Base-by-base conservation (phyloP, 2,797 vertebrate genomes). In the Sardinella longiceps region DNA sequence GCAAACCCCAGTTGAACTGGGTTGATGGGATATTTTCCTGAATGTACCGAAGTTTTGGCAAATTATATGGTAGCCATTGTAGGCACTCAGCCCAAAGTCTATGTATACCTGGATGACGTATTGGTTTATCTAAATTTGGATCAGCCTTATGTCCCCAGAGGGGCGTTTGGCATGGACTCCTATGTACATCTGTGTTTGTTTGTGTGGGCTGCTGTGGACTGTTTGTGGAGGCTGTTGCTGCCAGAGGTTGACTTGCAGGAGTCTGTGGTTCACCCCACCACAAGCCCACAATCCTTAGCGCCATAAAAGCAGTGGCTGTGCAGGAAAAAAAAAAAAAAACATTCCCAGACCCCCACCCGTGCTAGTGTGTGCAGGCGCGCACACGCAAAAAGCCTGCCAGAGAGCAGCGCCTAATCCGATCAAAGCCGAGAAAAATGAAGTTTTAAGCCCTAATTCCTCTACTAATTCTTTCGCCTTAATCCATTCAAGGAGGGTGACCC, bases 391-490 rank as follows among this genome's bases (percentile, higher is more conserved):
- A 70, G 81, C 81, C 86, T 51, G 85, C 74, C 53, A 58, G 20
- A 25, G 56, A 82, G 11, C 25, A 87, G 86, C 51, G 80, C 90
- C 87, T 94, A 92, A 94, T 94, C 93, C 91, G 89, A 86, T 92
- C 85, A 92, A 91, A 91, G 88, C 91, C 87, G 84, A 48, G 84
- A 89, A 89, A 93, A 91, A 92, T 88, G 70, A 92, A 88, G 87
- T 90, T 94, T 92, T 89, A 91, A 92, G 82, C 90, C 87, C 88
- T 92, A 91, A 93, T 93, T 94, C 92, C 88, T 87, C 82, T 85
- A 83, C 70, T 86, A 80, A 86, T 87, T 86, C 85, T 87, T 58
- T 80, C 60, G 50, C 80, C 70, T 90, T 87, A 93, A 94, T 94
- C 92, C 89, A 86, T 92, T 90, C 81, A 87, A 88, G 90, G 86